phyloP scores from a whole-genome alignment of 2,113 vertebrate species.

The Puma concolor region DNA sequence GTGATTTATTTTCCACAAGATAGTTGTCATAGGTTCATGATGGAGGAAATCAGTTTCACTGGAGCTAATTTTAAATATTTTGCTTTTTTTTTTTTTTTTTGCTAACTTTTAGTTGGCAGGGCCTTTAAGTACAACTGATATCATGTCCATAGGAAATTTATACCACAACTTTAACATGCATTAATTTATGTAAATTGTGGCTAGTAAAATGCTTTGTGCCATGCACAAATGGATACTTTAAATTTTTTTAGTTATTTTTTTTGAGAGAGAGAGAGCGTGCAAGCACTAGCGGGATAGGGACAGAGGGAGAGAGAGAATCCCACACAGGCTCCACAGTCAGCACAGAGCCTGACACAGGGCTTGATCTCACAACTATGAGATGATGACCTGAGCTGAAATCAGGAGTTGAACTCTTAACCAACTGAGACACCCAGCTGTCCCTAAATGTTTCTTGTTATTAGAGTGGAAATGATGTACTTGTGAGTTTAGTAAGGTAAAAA shows the following conservation, averaged over 20 bases:
- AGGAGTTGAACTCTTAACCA: too few relatives aligned
- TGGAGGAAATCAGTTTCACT: background rate
- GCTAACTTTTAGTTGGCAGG: background rate
- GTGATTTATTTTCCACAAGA: background rate
- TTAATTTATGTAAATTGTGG: slow-evolving; percentile 54
- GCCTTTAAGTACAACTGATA: background rate
- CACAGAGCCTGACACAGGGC: too few relatives aligned
- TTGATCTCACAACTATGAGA: too few relatives aligned
- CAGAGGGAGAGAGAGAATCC: too few relatives aligned
- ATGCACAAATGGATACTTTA: slow-evolving; percentile 41
- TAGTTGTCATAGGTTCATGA: background rate
- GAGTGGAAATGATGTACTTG: slow-evolving; percentile 10
- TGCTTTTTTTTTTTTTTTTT: background rate
- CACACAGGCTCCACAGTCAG: too few relatives aligned
- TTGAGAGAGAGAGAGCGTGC: too few relatives aligned
- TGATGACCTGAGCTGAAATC: too few relatives aligned
- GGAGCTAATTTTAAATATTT: background rate
- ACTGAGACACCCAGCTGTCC: too few relatives aligned
- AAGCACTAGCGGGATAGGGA: too few relatives aligned
- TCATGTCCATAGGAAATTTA: background rate
- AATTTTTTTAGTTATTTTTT: background rate
- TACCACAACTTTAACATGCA: background rate
- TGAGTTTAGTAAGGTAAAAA: slow-evolving; percentile 36
- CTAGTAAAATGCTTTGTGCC: slow-evolving; percentile 28
- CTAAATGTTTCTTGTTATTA: background rate